Conservation (phyloP, 2,797 vertebrate genomes). For the Lutjanus argentimaculatus region DNA sequence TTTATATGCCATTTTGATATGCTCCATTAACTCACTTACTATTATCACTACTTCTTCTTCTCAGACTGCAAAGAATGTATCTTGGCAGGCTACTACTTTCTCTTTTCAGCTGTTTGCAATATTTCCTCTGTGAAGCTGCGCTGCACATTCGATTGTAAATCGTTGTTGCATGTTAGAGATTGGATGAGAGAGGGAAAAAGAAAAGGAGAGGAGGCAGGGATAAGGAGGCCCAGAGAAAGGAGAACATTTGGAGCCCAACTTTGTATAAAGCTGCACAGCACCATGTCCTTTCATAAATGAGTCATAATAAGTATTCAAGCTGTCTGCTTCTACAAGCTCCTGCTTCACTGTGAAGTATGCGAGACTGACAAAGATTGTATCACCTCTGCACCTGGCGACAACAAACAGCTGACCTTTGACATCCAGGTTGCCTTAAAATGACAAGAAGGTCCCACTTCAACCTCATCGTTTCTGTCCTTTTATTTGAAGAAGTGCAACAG, state of each 20-base stretch:
- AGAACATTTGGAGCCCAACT: conserved; percentile 18
- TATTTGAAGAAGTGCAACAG: not conserved
- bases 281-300: conserved; percentile 4
- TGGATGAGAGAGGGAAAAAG: conserved; percentile 20
- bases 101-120: conserved; percentile 71
- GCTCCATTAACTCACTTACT: not conserved
- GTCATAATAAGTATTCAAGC: not conserved
- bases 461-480: not conserved
- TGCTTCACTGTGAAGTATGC: not conserved
- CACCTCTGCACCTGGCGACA: conserved; percentile 22
- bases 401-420: conserved; percentile 41
- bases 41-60: not conserved
- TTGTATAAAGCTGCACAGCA: not conserved
- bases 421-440: conserved; percentile 1
- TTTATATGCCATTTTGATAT: not conserved
- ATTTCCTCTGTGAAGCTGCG: conserved; percentile 55
- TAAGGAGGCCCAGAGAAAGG: conserved; percentile 33
- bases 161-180: conserved; percentile 46
- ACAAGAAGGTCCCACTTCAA: not conserved
- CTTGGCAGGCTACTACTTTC: conserved; percentile 45
- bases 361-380: not conserved
- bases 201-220: conserved; percentile 4
- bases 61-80: conserved; percentile 44
- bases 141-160: conserved; percentile 65
- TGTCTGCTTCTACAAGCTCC: not conserved